Base-by-base conservation (phyloP, 2,888 invertebrate species). In the Caenorhabditis sp. region DNA sequence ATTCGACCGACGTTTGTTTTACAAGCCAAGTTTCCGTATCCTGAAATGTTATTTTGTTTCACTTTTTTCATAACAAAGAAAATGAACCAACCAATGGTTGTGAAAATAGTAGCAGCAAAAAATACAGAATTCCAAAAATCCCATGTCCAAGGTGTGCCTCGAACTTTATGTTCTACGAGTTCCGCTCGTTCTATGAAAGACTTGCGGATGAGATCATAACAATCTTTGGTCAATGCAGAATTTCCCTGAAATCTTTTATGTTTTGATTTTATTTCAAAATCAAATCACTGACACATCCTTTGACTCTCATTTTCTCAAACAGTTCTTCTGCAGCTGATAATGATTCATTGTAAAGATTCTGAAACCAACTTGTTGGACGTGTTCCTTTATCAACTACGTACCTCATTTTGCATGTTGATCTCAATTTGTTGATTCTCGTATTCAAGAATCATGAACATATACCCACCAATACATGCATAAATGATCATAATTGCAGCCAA, bases 1-100 rank as follows among this genome's bases (percentile, higher is more conserved):
- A 93, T 92, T 77, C 93, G 91, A 12, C 96, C 97, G 12, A 92
- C 91, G 23, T 80, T 91, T 4, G 97, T 97, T 80, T 92, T 92
- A 0, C 97, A 96, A 50, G 93, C 92, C 83, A 97, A 93, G 88
- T 97, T 95, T 72, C 97, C 97, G 90, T 97, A 97, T 85, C 84
- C 84, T 83, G 38, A 67, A 67, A 54, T 52, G 31, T 12, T 20
- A 25, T 4, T 56, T 27, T 7, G 7, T 5, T 54, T 3, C 23
- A 5, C 20, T 23, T 25, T 8, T 54, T 7, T 20, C 5, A 21
- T 23, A 23, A n/a, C 23, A 27, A 31, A 43, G 14, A 38, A 58
- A 20, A 27, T 36, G 5, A 23, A 26, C 25, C 8, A 49, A 79
- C 97, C 97, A 38, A 86, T 85, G 1, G 85, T 86, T 0, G 86